phyloP scores from a whole-genome alignment of 2,113 vertebrate genomes.

The Apteryx mantelli region DNA sequence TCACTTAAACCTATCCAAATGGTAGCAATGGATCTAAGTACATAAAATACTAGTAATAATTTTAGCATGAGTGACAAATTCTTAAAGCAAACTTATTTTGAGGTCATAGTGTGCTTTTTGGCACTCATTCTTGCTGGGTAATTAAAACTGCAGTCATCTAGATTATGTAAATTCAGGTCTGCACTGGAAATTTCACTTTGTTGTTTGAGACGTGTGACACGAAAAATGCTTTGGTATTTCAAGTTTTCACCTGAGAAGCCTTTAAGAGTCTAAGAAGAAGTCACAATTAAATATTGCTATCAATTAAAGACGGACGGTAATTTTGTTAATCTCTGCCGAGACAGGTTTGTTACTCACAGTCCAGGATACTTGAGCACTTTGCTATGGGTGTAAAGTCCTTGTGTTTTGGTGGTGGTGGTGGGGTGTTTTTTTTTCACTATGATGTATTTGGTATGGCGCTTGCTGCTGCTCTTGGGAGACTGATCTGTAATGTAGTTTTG shows the following conservation, averaged over 20 bases:
- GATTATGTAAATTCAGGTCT: constrained; percentile 2
- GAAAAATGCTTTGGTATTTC: background rate
- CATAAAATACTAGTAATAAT: background rate
- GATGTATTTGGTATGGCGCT: background rate
- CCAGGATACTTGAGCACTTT: background rate
- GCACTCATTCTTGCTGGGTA: background rate
- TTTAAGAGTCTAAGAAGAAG: background rate
- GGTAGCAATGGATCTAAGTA: background rate
- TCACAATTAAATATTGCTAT: background rate
- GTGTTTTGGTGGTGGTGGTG: background rate
- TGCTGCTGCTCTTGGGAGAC: background rate
- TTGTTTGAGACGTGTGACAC: background rate
- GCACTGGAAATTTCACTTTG: background rate
- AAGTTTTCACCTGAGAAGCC: background rate
- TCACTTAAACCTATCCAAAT: background rate
- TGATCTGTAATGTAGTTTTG: background rate
- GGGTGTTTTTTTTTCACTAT: background rate
- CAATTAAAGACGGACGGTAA: background rate
- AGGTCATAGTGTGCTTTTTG: background rate
- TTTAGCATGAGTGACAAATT: background rate
- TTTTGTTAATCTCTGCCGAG: constrained; percentile 2
- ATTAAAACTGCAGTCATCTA: background rate
- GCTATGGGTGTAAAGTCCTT: background rate
- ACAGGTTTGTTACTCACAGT: background rate
- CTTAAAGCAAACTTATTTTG: background rate